A percentile compares a stretch with the other conserved stretches of the same genome.
phyloP scores from a whole-genome alignment of 1,140 invertebrate species.

The Leptopilina clavipes region DNA sequence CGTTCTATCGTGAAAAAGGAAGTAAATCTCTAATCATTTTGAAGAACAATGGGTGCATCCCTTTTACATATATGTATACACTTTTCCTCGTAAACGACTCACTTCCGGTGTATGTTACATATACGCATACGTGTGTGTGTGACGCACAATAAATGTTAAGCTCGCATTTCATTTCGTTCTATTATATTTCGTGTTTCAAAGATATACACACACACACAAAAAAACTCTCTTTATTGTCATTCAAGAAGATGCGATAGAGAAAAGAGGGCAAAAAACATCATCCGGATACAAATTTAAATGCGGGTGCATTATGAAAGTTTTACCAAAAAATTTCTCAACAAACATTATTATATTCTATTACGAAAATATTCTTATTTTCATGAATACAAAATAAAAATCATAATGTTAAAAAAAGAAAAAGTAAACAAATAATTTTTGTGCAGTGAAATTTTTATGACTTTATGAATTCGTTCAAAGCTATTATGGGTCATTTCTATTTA shows the following conservation, averaged over 20 bases:
- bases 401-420: no score
- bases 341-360: no score
- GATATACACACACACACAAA: slow-evolving; percentile 12
- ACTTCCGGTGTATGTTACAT: slow-evolving; percentile 58
- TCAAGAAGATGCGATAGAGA: not conserved
- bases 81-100: slow-evolving; percentile 49
- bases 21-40: slow-evolving; percentile 46
- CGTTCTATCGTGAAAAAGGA: slow-evolving; percentile 49
- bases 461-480: not conserved
- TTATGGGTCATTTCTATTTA: slow-evolving; percentile 47
- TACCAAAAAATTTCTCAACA: not conserved
- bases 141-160: slow-evolving; percentile 36
- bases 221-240: not conserved
- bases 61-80: slow-evolving; percentile 10
- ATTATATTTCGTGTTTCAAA: slow-evolving; percentile 33
- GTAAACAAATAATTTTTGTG: no score
- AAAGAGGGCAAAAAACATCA: slow-evolving; percentile 7
- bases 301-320: slow-evolving; percentile 51
- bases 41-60: slow-evolving; percentile 52
- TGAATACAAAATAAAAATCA: no score
- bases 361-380: no score
- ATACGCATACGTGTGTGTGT: slow-evolving; percentile 34
- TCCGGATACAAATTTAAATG: slow-evolving; percentile 39
- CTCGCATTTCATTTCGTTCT: slow-evolving; percentile 50
- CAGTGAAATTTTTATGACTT: no score